Evolutionary conservation across 1,140 invertebrate genomes (phyloP).

Genomic region (Patella vulgata): DNA sequence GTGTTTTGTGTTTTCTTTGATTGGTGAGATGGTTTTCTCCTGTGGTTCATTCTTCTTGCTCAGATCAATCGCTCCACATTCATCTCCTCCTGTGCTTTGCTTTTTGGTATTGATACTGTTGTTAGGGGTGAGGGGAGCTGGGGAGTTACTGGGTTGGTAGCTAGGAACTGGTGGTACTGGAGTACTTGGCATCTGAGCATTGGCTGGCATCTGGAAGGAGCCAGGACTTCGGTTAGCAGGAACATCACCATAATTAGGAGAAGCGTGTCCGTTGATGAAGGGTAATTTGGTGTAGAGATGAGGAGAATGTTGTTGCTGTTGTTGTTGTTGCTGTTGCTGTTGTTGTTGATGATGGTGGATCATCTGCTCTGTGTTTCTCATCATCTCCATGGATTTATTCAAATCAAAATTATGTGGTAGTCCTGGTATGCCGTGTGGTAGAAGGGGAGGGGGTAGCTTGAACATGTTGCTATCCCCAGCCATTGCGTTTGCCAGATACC

Average conservation of each 20-base stretch:
- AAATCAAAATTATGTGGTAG: no score
- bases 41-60: constrained; percentile 37
- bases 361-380: background rate
- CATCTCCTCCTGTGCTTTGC: constrained; percentile 29
- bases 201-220: constrained; percentile 19
- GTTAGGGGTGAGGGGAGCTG: constrained; percentile 26
- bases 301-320: background rate
- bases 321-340: constrained; percentile 5
- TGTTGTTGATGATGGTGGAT: constrained; percentile 2
- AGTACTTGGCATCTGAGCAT: constrained; percentile 17
- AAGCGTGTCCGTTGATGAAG: constrained; percentile 16
- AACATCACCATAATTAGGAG: constrained; percentile 22
- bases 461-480: constrained; percentile 44
- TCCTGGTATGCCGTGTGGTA: no score
- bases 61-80: constrained; percentile 52
- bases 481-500: constrained; percentile 51
- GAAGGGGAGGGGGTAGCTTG: constrained; percentile 37
- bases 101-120: constrained; percentile 36
- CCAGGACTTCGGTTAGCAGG: constrained; percentile 22
- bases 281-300: no score
- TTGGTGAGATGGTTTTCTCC: constrained; percentile 5
- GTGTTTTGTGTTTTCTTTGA: constrained; percentile 4
- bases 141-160: constrained; percentile 18
- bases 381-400: no score
- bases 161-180: constrained; percentile 20